These are phyloP conservation scores for Nycticorax nycticorax DNA, from an alignment of 2,113 vertebrate species.

Conservation along the genomic window DNA sequence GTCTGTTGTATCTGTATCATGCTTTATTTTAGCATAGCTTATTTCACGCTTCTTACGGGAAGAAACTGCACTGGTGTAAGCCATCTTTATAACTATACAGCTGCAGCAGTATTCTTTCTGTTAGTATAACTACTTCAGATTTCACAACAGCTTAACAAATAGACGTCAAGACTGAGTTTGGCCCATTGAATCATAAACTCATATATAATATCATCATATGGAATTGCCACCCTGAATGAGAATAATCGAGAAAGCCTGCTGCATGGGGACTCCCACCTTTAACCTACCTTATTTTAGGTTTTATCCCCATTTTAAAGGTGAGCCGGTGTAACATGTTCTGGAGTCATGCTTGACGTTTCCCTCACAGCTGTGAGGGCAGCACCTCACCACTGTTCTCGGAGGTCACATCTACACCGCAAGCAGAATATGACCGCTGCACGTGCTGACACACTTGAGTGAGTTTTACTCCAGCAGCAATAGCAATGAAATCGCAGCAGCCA, in stretches of 20 bases:
- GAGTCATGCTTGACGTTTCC: background rate
- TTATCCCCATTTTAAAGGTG: background rate
- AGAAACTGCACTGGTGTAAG: background rate
- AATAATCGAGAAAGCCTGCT: background rate
- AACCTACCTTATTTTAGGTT: background rate
- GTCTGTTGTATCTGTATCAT: background rate
- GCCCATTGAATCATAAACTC: background rate
- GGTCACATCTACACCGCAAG: background rate
- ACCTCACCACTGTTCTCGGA: background rate
- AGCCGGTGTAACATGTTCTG: background rate
- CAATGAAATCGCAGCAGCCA: background rate
- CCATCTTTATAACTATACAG: background rate
- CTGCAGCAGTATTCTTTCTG: background rate
- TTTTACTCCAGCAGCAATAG: background rate
- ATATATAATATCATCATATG: background rate
- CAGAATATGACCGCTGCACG: accelerated
- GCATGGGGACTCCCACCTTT: background rate
- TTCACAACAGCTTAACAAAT: background rate
- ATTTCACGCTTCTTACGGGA: background rate
- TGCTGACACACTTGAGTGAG: background rate
- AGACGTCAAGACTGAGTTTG: background rate
- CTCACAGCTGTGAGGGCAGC: background rate
- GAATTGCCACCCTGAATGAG: background rate
- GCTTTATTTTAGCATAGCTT: background rate
- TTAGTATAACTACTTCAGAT: background rate